Conservation (phyloP, 2,113 vertebrate genomes). For the Neomonachus schauinslandi region DNA sequence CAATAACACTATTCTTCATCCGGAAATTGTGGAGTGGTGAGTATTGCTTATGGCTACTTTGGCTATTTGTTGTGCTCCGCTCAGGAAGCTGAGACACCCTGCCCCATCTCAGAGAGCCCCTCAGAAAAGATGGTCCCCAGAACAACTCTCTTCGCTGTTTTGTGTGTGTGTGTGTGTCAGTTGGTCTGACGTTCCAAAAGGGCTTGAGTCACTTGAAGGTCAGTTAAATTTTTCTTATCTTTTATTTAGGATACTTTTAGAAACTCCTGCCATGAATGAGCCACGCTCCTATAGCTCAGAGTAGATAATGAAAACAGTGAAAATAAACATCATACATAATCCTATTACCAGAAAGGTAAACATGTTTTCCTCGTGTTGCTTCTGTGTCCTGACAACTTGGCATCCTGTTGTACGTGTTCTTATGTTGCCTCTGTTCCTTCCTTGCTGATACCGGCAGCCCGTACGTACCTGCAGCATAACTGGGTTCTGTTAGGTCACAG, state of each 20-base stretch:
- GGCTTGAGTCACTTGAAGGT: not conserved
- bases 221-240: not conserved
- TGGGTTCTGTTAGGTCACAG: not conserved
- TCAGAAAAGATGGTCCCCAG: not conserved
- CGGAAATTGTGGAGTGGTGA: slow-evolving; percentile 96
- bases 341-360: not conserved
- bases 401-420: accelerated
- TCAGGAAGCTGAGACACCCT: not conserved
- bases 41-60: slow-evolving; percentile 67
- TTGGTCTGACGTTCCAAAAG: not conserved
- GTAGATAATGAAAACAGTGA: not conserved
- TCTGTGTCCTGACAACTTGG: not conserved
- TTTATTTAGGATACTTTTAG: not conserved
- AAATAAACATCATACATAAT: not conserved
- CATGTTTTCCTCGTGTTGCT: accelerated
- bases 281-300: not conserved
- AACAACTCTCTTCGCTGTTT: not conserved
- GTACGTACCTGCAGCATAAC: not conserved
- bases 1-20: slow-evolving; percentile 93
- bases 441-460: not conserved
- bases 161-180: not conserved
- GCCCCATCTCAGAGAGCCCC: not conserved
- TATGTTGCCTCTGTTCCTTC: not conserved
- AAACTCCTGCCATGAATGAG: not conserved
- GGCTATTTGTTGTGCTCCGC: not conserved